A percentile compares a stretch with the other conserved stretches of the same genome.
Evolutionary conservation across 2,797 vertebrate species (phyloP).

Genomic region (Salarias fasciatus): DNA sequence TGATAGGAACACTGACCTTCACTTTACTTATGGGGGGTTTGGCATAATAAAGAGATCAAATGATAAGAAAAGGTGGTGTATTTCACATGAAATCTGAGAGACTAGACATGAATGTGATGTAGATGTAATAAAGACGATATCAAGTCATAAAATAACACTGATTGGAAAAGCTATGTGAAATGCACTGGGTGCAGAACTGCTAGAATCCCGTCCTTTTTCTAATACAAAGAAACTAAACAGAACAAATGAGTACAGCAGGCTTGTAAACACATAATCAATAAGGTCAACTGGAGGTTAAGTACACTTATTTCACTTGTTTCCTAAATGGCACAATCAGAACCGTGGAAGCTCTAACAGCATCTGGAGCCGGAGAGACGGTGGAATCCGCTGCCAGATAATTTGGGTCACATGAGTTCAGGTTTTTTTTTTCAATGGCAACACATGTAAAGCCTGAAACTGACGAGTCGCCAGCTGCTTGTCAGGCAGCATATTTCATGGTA

Average conservation of each 20-base stretch:
- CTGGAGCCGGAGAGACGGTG: slow-evolving; percentile 49
- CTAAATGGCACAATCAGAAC: slow-evolving; percentile 42
- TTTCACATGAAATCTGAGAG: slow-evolving; percentile 29
- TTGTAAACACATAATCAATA: slow-evolving; percentile 51
- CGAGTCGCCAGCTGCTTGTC: slow-evolving; percentile 44
- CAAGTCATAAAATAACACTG: no score
- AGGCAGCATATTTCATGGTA: slow-evolving; percentile 32
- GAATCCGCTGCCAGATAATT: slow-evolving; percentile 44
- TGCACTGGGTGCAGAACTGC: slow-evolving; percentile 1
- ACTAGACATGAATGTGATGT: neutral
- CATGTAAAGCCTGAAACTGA: slow-evolving; percentile 49
- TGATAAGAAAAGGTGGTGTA: slow-evolving; percentile 32
- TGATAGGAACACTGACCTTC: slow-evolving; percentile 36
- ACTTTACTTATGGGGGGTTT: slow-evolving; percentile 38
- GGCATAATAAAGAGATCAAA: slow-evolving; percentile 35
- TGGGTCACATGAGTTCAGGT: slow-evolving; percentile 54
- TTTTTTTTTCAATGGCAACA: slow-evolving; percentile 55
- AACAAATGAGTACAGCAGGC: neutral
- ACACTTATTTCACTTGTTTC: slow-evolving; percentile 32
- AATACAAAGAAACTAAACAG: slow-evolving; percentile 14
- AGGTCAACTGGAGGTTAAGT: slow-evolving; percentile 55
- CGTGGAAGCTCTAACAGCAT: slow-evolving; percentile 44
- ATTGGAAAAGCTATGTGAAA: neutral
- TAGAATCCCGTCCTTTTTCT: neutral
- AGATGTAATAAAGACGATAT: no score